A percentile compares a stretch with the other conserved stretches of the same genome.
These are phyloP conservation scores for Rhabditophanes sp. DNA, from an alignment of 2,888 invertebrate species.

Conservation along the genomic window DNA sequence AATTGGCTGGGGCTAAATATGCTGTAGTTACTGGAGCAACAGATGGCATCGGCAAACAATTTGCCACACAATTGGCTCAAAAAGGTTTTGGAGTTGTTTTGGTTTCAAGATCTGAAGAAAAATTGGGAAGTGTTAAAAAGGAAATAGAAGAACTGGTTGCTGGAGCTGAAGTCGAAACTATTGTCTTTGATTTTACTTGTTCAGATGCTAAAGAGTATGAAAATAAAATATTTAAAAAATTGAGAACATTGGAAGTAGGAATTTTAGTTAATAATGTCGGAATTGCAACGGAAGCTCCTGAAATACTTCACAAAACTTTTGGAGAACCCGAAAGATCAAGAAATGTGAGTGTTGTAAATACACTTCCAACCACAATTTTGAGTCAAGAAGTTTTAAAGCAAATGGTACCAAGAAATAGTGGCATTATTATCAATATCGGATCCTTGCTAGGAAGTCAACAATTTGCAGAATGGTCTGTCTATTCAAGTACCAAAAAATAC, in stretches of 20 bases:
- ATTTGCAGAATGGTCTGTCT: no score
- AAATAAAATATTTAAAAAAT: conserved; percentile 13
- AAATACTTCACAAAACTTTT: conserved; percentile 46
- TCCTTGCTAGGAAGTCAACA: no score
- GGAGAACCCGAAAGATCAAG: conserved; percentile 29
- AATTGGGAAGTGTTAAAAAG: conserved; percentile 25
- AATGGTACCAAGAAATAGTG: conserved; percentile 64
- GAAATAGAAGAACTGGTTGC: conserved; percentile 17
- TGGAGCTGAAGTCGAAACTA: conserved; percentile 20
- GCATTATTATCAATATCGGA: no score
- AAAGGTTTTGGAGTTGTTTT: conserved; percentile 25
- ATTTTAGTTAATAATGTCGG: conserved; percentile 70
- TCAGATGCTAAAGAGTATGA: conserved; percentile 16
- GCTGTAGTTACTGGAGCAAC: conserved; percentile 33
- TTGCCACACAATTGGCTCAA: conserved; percentile 27
- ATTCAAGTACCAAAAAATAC: no score
- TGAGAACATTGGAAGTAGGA: conserved; percentile 24
- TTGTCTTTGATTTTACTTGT: conserved; percentile 21
- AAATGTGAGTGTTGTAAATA: conserved; percentile 60
- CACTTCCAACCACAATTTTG: conserved; percentile 66
- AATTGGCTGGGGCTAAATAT: conserved; percentile 6
- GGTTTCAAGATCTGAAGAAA: conserved; percentile 26
- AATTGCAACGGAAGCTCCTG: conserved; percentile 66
- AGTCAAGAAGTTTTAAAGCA: conserved; percentile 66
- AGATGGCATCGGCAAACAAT: conserved; percentile 36